phyloP scores from a whole-genome alignment of 2,113 vertebrate species.

The Epinephelus fuscoguttatus region DNA sequence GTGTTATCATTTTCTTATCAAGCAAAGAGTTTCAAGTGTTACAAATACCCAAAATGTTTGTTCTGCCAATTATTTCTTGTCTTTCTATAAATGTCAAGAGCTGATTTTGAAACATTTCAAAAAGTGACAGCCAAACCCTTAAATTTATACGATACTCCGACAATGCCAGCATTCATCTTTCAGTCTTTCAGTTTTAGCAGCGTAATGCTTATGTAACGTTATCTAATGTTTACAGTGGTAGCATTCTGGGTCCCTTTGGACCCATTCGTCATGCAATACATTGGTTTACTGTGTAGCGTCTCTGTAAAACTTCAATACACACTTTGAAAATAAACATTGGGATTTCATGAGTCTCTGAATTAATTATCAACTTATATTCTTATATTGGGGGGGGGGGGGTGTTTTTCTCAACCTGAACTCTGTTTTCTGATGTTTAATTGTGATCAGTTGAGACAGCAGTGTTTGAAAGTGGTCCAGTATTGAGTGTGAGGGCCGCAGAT shows the following conservation, averaged over 20 bases:
- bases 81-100: conserved; percentile 18
- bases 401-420: no score
- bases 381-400: no score
- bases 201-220: conserved; percentile 51
- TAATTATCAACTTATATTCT: not conserved
- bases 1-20: not conserved
- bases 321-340: conserved; percentile 59
- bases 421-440: no score
- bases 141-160: not conserved
- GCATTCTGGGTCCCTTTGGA: conserved; percentile 31
- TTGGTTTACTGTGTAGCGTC: conserved; percentile 24
- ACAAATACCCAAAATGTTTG: not conserved
- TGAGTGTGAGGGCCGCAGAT: no score
- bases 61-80: not conserved
- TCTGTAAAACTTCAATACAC: conserved; percentile 36
- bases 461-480: no score
- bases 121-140: conserved; percentile 1
- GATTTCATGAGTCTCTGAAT: conserved; percentile 15
- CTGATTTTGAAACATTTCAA: not conserved
- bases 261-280: conserved; percentile 13
- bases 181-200: conserved; percentile 20
- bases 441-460: no score
- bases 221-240: conserved; percentile 54
- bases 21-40: not conserved
- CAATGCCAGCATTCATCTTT: conserved; percentile 13